A percentile compares a stretch with the other conserved stretches of the same genome.
Evolutionary conservation across 2,797 vertebrate species (phyloP).

Genomic region (Dermochelys coriacea): DNA sequence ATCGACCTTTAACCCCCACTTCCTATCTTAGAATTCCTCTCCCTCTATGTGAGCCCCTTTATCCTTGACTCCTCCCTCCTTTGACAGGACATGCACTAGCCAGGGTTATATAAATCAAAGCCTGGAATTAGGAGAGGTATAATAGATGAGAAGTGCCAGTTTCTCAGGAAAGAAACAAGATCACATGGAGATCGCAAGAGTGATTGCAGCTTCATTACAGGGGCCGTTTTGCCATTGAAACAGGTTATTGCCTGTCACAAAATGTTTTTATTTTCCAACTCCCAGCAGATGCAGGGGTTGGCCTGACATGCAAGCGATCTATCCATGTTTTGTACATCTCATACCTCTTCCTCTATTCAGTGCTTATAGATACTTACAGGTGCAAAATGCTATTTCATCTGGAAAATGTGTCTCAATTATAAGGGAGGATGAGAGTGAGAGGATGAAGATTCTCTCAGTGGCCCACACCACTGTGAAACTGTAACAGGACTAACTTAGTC

Average conservation of each 20-base stretch:
- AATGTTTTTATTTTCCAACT: conserved; percentile 57
- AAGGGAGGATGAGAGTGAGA: not conserved
- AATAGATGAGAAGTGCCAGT: conserved; percentile 62
- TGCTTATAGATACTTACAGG: not conserved
- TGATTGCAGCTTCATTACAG: conserved; percentile 70
- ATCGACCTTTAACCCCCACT: conserved; percentile 33
- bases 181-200: conserved; percentile 43
- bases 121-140: conserved; percentile 50
- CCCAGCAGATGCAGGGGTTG: conserved; percentile 34
- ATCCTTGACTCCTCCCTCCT: conserved; percentile 32
- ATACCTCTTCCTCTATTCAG: not conserved
- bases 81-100: conserved; percentile 54
- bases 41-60: not conserved
- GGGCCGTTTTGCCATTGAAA: not conserved
- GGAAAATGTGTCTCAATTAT: not conserved
- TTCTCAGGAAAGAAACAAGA: conserved; percentile 46
- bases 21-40: conserved; percentile 10
- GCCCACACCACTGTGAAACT: not conserved
- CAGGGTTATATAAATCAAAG: conserved; percentile 59
- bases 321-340: conserved; percentile 31
- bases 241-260: conserved; percentile 72
- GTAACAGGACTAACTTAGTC: not conserved
- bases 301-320: conserved; percentile 51
- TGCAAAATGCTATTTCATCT: conserved; percentile 27
- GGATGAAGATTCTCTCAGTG: not conserved